Base-by-base conservation (phyloP, 2,113 vertebrate genomes). In the Corythaeola cristata region DNA sequence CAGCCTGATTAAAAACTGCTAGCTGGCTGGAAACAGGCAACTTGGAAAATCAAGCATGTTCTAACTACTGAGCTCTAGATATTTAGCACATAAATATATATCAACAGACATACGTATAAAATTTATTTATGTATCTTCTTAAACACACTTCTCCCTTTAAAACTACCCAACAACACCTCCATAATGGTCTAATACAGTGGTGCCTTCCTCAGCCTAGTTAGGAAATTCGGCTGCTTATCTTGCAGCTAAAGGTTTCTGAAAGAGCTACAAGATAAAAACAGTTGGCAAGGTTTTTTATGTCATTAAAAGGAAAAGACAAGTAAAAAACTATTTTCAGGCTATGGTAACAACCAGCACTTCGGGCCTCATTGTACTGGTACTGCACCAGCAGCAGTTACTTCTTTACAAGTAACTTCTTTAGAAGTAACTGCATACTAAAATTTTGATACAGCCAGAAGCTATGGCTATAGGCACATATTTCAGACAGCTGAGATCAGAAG, bases 31-130 rank as follows among this genome's bases (percentile, higher is more conserved):
- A 88, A 92, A 90, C 1, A 2, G 39, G 14, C 44, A 89, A 64
- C 41, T 62, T 62, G 27, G 9, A 73, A 95, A 91, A 44, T 8
- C 30, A 68, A 49, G 23, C 17, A 66, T 4, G 5, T 64, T 76
- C 28, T 49, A 80, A 58, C 27, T 53, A 83, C 8, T 53, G 9
- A 67, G 32, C 17, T 77, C 14, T 27, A 75, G 41, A 11, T 53
- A 82, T 17, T 32, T 15, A 60, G 12, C 27, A 56, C 15, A 58
- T 37, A 55, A 52, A 68, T 39, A 41, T 0, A 89, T 21, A 77
- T 15, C 30, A 30, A 92, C 1, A 4, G 0, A 26, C 0, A 4
- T 11, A 8, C 7, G 18, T 27, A 56, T 15, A 59, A 19, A 44
- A 71, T 32, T 35, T 53, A 95, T 60, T 87, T n/a, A 59, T 0